phyloP scores from a whole-genome alignment of 2,888 invertebrate species.

The Ormyrus rosae region DNA sequence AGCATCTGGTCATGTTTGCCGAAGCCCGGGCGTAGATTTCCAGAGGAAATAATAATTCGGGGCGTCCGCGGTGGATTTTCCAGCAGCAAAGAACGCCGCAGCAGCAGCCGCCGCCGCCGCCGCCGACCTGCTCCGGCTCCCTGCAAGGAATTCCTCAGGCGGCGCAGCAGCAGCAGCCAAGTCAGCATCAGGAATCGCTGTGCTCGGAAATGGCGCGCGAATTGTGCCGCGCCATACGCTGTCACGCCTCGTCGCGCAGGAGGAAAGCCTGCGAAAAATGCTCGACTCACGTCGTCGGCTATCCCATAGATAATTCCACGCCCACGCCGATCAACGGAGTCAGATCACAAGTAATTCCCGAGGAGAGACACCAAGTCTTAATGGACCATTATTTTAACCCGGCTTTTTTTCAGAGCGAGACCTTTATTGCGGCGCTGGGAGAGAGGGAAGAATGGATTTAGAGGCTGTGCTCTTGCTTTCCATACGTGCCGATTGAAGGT shows the following conservation, averaged over 20 bases:
- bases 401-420: no score
- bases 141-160: slow-evolving; percentile 75
- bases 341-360: slow-evolving; percentile 66
- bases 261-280: slow-evolving; percentile 81
- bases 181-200: slow-evolving; percentile 80
- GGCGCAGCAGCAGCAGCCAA: slow-evolving; percentile 62
- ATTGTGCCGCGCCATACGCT: slow-evolving; percentile 81
- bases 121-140: slow-evolving; percentile 70
- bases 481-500: no score
- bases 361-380: no score
- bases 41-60: no score
- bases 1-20: no score
- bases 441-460: no score
- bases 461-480: no score
- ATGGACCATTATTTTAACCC: no score
- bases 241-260: slow-evolving; percentile 81
- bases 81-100: slow-evolving; percentile 66
- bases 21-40: no score
- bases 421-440: no score
- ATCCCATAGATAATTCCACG: slow-evolving; percentile 76
- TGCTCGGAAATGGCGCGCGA: slow-evolving; percentile 89
- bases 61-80: background rate
- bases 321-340: slow-evolving; percentile 75
- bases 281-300: slow-evolving; percentile 76
- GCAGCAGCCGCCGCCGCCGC: slow-evolving; percentile 67